Percentiles rank a stretch among this genome's conserved stretches.
Evolutionary conservation across 2,888 invertebrate species (phyloP).

Genomic region (Tetheella fluctuosa): DNA sequence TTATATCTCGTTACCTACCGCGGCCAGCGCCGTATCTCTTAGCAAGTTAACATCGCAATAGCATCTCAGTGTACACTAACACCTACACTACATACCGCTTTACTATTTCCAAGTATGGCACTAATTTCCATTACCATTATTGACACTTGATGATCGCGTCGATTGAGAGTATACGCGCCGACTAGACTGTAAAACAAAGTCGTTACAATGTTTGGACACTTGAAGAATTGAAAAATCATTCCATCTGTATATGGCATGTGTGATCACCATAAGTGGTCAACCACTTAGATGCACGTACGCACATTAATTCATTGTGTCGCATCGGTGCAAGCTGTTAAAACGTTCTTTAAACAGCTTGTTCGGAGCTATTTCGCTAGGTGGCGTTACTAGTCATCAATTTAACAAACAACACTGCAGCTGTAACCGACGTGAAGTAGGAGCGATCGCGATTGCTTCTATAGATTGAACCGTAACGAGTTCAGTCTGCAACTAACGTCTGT

Average conservation of each 20-base stretch:
- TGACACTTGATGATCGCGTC: conserved; percentile 66
- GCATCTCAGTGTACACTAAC: conserved; percentile 40
- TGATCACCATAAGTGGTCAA: conserved; percentile 65
- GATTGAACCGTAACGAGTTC: no score
- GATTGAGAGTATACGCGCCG: conserved; percentile 50
- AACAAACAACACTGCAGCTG: no score
- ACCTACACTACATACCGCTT: conserved; percentile 27
- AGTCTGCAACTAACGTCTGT: no score
- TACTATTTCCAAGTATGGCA: conserved; percentile 51
- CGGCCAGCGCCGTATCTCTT: conserved; percentile 22
- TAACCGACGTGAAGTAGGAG: no score
- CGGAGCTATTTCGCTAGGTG: no score
- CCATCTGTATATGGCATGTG: conserved; percentile 48
- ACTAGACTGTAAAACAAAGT: conserved; percentile 61
- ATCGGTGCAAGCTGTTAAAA: conserved; percentile 63
- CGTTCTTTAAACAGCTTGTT: conserved; percentile 62
- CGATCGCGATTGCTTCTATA: no score
- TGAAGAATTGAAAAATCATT: conserved; percentile 28
- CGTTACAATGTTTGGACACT: conserved; percentile 63
- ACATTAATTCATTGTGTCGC: conserved; percentile 67
- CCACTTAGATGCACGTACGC: conserved; percentile 63
- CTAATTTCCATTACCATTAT: conserved; percentile 65
- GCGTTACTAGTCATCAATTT: no score
- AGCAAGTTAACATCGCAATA: conserved; percentile 27
- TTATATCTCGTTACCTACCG: conserved; percentile 25